Base-by-base conservation (phyloP, 2,797 vertebrate species). In the Acipenser ruthenus region DNA sequence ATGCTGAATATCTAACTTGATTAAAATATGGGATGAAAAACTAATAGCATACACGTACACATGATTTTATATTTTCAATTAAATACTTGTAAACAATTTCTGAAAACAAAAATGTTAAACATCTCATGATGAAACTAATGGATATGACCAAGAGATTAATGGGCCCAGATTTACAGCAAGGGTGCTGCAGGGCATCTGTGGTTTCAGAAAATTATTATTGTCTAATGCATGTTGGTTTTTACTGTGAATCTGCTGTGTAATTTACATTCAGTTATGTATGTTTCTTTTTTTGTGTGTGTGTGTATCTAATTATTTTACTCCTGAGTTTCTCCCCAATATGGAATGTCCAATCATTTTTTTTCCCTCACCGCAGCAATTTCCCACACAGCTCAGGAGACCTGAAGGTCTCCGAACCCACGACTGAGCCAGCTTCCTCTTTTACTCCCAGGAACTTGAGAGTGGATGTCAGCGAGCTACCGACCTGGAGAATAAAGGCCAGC, bases 111-210 rank as follows among this genome's bases (percentile, higher is more conserved):
- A 68, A 72, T 81, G 80, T 87, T 86, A 87, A 82, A 79, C 73
- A 77, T 71, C 70, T 55, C 56, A 67, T 75, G 83, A 76, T 72
- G 71, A 83, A 82, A 88, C 85, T 86, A 87, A 89, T 84, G 82
- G 82, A 81, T 79, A 81, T 86, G 86, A 88, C 85, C 84, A 83
- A 79, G 83, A 87, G 85, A 89, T 81, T 87, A 88, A 88, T 87
- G 82, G 78, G 80, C 75, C 74, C 75, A 82, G 83, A 85, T 80
- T 50, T 71, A 73, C 74, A 79, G 76, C 80, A 81, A 83, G 72
- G 82, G 75, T 76, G 84, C 82, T 79, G 70, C 73, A 78, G 83
- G 85, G 87, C 83, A 84, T 82, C 83, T 83, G 74, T 79, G 65
- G 71, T 71, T 77, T 78, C 69, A 37, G 74, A 83, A 84, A 80